phyloP scores from a whole-genome alignment of 2,797 vertebrate species.

The Sebastes vulpes region DNA sequence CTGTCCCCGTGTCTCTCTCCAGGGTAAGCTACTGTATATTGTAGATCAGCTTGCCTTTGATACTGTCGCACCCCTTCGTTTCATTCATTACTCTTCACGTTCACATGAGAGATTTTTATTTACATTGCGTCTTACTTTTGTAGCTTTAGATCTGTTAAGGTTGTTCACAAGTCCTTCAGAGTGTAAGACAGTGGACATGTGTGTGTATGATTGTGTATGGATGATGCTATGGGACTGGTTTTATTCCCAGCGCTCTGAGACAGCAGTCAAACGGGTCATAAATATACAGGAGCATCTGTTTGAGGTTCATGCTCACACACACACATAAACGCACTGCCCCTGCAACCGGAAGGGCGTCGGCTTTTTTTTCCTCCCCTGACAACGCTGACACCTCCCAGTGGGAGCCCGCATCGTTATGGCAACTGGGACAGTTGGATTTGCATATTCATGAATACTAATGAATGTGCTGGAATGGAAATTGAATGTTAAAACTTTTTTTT shows the following conservation, averaged over 20 bases:
- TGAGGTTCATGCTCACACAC: slow-evolving; percentile 31
- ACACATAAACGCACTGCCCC: slow-evolving; percentile 28
- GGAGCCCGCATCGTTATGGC: slow-evolving; percentile 64
- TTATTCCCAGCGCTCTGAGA: slow-evolving; percentile 64
- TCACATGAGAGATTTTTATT: slow-evolving; percentile 26
- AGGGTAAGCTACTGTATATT: slow-evolving; percentile 6
- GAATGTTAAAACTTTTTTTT: slow-evolving; percentile 71
- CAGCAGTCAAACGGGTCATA: slow-evolving; percentile 77
- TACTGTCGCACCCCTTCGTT: slow-evolving; percentile 28
- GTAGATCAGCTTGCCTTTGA: slow-evolving; percentile 39
- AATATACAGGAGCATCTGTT: slow-evolving; percentile 84
- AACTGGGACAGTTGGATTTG: slow-evolving; percentile 79
- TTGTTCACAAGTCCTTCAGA: slow-evolving; percentile 59
- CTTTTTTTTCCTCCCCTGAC: slow-evolving; percentile 74
- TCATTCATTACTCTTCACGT: slow-evolving; percentile 42
- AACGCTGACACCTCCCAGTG: slow-evolving; percentile 76
- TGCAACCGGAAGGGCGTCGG: slow-evolving; percentile 71
- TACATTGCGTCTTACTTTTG: slow-evolving; percentile 32
- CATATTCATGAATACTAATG: slow-evolving; percentile 83
- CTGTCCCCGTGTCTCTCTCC: slow-evolving; percentile 23
- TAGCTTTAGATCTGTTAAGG: slow-evolving; percentile 25
- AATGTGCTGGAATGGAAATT: slow-evolving; percentile 67
- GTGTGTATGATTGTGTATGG: slow-evolving; percentile 20
- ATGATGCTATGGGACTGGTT: slow-evolving; percentile 40
- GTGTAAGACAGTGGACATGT: neutral